phyloP scores from a whole-genome alignment of 1,140 invertebrate species.

The Drosophila punjabiensis region DNA sequence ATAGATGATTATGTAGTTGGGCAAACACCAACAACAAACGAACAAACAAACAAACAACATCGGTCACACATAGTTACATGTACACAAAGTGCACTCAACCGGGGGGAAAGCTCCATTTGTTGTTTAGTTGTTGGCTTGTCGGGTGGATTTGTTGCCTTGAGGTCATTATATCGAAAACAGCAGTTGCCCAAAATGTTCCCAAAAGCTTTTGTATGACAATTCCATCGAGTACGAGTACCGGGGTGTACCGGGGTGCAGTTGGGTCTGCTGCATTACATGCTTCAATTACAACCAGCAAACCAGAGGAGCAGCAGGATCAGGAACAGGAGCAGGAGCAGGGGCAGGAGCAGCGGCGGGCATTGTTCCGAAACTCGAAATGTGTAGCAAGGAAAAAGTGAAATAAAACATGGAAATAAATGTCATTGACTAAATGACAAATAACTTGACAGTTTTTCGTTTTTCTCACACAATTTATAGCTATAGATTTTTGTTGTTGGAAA shows the following conservation, averaged over 20 bases:
- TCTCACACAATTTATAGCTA: constrained; percentile 54
- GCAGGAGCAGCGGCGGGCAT: constrained; percentile 49
- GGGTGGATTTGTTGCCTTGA: constrained; percentile 71
- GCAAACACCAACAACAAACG: constrained; percentile 63
- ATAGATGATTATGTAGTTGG: constrained; percentile 83
- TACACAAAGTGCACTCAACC: constrained; percentile 81
- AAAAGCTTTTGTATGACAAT: constrained; percentile 81
- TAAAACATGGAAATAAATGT: constrained; percentile 80
- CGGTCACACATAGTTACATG: constrained; percentile 81
- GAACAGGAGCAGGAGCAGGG: background rate
- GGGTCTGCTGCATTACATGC: constrained; percentile 72
- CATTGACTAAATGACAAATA: constrained; percentile 83
- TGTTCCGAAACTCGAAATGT: constrained; percentile 68
- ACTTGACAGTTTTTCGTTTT: constrained; percentile 68
- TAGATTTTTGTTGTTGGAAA: constrained; percentile 26
- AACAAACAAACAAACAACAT: constrained; percentile 50
- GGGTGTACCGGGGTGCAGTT: constrained; percentile 5
- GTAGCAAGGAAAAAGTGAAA: constrained; percentile 50
- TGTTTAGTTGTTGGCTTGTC: constrained; percentile 71
- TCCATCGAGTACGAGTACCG: constrained; percentile 12
- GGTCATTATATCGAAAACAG: constrained; percentile 83
- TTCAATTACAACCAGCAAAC: constrained; percentile 69
- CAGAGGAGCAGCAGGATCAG: background rate
- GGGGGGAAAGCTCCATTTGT: constrained; percentile 69
- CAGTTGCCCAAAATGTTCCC: constrained; percentile 81